Evolutionary conservation across 2,113 vertebrate genomes (phyloP).

Genomic region (Ictalurus punctatus): DNA sequence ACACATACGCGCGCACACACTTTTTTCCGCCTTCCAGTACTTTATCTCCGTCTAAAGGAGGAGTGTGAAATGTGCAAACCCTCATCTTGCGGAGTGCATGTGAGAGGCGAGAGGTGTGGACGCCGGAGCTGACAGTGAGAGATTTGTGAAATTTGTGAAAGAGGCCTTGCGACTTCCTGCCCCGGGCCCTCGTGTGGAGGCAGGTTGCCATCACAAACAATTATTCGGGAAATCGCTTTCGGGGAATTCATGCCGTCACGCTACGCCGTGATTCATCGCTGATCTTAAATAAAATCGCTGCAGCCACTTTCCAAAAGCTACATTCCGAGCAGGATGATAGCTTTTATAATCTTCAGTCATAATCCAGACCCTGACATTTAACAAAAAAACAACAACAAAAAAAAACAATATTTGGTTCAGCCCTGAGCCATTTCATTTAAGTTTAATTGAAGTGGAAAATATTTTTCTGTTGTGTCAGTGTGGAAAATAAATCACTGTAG

Average conservation of each 20-base stretch:
- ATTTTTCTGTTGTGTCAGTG: neutral
- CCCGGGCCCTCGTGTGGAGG: slow-evolving; percentile 63
- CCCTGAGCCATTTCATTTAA: too few relatives aligned
- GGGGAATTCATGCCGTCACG: slow-evolving; percentile 32
- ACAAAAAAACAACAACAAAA: neutral
- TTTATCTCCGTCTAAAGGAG: slow-evolving; percentile 19
- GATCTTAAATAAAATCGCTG: slow-evolving; percentile 38
- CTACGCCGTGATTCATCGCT: slow-evolving; percentile 37
- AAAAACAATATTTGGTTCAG: neutral
- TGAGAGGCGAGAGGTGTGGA: slow-evolving; percentile 31
- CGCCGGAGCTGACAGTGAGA: slow-evolving; percentile 19
- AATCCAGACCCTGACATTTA: neutral
- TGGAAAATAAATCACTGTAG: neutral
- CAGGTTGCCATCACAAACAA: slow-evolving; percentile 50
- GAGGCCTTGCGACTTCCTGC: slow-evolving; percentile 21
- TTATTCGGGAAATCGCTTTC: slow-evolving; percentile 29
- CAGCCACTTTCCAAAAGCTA: slow-evolving; percentile 38
- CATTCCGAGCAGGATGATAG: slow-evolving; percentile 19
- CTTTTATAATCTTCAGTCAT: slow-evolving; percentile 31
- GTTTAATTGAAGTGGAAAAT: neutral
- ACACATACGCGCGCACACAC: neutral
- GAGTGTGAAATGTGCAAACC: slow-evolving; percentile 10
- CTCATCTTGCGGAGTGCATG: neutral
- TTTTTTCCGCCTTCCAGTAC: neutral
- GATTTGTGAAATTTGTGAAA: slow-evolving; percentile 43